Evolutionary conservation across 1,140 invertebrate genomes (phyloP).

Genomic region (Latrodectus geometricus): DNA sequence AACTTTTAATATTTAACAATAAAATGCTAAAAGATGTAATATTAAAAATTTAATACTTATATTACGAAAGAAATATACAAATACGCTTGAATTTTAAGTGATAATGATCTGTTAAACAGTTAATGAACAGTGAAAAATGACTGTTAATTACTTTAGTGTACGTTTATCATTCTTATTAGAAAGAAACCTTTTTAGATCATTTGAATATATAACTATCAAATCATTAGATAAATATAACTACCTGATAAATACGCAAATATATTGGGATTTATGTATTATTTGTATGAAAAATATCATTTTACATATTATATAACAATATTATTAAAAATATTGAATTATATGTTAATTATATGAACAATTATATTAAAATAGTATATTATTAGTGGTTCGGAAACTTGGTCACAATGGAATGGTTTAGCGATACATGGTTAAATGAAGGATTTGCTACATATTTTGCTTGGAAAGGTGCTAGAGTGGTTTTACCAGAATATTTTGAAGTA

Average conservation of each 20-base stretch:
- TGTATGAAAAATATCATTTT: not conserved
- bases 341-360: not conserved
- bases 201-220: no score
- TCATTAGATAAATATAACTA: no score
- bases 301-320: not conserved
- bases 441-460: constrained; percentile 89
- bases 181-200: no score
- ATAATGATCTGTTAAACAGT: no score
- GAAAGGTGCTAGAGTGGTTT: constrained; percentile 78
- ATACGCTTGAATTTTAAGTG: not conserved
- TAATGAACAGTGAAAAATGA: no score
- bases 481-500: constrained; percentile 69
- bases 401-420: constrained; percentile 86
- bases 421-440: constrained; percentile 92
- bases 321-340: not conserved
- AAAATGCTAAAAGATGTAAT: not conserved
- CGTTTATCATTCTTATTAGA: no score
- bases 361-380: constrained; percentile 13
- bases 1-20: not conserved
- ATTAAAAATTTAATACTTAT: not conserved
- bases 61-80: not conserved
- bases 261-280: not conserved
- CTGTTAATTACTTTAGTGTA: no score
- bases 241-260: not conserved
- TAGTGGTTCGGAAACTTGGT: constrained; percentile 83